A percentile compares a stretch with the other conserved stretches of the same genome.
phyloP scores from a whole-genome alignment of 2,888 invertebrate genomes.

The Piscicola geometra region DNA sequence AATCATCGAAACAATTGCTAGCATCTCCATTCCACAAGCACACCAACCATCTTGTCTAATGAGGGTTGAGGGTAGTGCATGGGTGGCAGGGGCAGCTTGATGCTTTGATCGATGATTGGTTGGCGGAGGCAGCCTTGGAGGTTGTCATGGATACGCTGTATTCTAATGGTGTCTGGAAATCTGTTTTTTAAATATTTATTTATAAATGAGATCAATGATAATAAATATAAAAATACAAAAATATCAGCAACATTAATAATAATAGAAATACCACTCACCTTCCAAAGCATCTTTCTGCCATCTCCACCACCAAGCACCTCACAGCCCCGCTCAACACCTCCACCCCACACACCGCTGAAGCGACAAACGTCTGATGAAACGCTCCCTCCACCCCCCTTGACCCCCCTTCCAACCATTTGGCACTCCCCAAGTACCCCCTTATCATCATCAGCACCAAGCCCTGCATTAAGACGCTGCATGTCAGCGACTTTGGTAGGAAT shows the following conservation, averaged over 20 bases:
- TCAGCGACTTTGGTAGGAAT: too few relatives aligned
- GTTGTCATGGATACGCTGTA: background rate
- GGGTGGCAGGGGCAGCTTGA: conserved; percentile 22
- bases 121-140: background rate
- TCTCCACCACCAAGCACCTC: conserved; percentile 15
- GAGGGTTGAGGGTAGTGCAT: conserved; percentile 23
- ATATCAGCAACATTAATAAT: background rate
- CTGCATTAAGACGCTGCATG: too few relatives aligned
- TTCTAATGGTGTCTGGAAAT: too few relatives aligned
- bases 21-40: too few relatives aligned
- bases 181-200: too few relatives aligned
- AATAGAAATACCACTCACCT: background rate
- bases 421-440: background rate
- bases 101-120: background rate
- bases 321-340: conserved; percentile 4
- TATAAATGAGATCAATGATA: too few relatives aligned
- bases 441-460: too few relatives aligned
- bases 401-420: conserved; percentile 24
- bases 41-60: background rate
- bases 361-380: conserved; percentile 16
- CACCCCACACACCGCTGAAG: conserved; percentile 20
- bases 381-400: background rate
- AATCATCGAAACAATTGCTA: too few relatives aligned
- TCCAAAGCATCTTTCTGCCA: conserved; percentile 2
- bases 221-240: background rate